Evolutionary conservation across 2,113 vertebrate genomes (phyloP), one percentile per base, ranked within the genome.

Genomic region (Oreochromis aureus): DNA sequence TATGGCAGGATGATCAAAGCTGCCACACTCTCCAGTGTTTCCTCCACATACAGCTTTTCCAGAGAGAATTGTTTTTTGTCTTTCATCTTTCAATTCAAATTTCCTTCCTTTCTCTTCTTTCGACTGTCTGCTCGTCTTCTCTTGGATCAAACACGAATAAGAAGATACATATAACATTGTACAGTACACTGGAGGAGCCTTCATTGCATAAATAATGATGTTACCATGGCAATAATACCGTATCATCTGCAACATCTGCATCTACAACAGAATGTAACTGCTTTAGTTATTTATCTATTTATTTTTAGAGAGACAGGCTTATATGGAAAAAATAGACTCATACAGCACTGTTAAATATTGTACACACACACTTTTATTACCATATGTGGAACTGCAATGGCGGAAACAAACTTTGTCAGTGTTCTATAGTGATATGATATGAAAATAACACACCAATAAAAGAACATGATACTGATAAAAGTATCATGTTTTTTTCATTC

Each of bases 1-100:
- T 85, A 92, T 87, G 86, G 88, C 80, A 84, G 89, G 73, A 80
- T 94, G 93, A 96, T 96, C 94, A 95, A 96, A 96, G 93, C 88
- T 19, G 59, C 85, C 80, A 81, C 89, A 87, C 30, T 90, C 89
- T 91, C 48, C 71, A 51, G 82, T 91, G 83, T 93, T 91, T 91
- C 80, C 89, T 91, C 76, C 13, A 46, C 83, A 86, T 34, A 78
- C 58, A 87, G 69, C 84, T 85, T 89, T 87, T 89, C 89, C 86
- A 84, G 89, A 86, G 79, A 92, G 86, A 88, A 80, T 91, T 91
- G 81, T 81, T 91, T 89, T 88, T 86, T 87, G 39, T 88, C 92
- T 93, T 95, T 95, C 85, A 94, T 96, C 93, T 93, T 90, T 92
- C 85, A 85, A 86, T 89, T 87, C 79, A 80, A 36, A 87, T 90